Conservation (phyloP, 1,140 invertebrate genomes). For the Drosophila yakuba region DNA sequence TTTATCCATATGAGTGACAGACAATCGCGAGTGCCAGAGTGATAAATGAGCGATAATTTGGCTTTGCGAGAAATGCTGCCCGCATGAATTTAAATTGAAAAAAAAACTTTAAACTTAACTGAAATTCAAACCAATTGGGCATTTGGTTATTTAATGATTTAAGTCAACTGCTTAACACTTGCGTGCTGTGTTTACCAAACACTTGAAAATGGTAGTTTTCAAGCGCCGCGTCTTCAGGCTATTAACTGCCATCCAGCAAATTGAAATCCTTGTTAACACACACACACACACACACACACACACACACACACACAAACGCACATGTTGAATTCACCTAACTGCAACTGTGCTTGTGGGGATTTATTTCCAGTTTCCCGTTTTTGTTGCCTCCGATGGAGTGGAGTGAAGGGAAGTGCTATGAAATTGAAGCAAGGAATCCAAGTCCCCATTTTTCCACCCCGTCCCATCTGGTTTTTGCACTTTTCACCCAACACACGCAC, state of each 20-base stretch:
- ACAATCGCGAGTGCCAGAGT: constrained; percentile 32
- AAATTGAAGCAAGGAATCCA: constrained; percentile 8
- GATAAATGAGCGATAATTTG: constrained; percentile 27
- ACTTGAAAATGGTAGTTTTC: constrained; percentile 50
- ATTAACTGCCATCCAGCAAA: constrained; percentile 38
- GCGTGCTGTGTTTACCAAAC: constrained; percentile 38
- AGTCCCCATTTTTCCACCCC: background rate
- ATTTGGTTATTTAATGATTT: background rate
- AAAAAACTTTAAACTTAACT: background rate
- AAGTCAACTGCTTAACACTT: constrained; percentile 8
- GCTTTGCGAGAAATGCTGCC: background rate
- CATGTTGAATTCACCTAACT: constrained; percentile 4
- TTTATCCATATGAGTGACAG: constrained; percentile 55
- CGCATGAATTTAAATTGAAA: background rate
- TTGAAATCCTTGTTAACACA: constrained; percentile 35
- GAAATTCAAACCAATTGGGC: background rate
- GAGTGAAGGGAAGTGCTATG: constrained; percentile 9
- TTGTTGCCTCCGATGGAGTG: constrained; percentile 18
- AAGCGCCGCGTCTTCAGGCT: constrained; percentile 47
- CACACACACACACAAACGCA: constrained; percentile 14
- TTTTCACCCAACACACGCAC: constrained; percentile 46
- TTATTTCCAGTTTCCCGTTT: constrained; percentile 17
- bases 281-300: constrained; percentile 3
- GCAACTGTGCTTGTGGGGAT: constrained; percentile 43
- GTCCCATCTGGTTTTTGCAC: background rate